These are phyloP conservation scores for Hydrocynus forskahlii DNA, from an alignment of 2,797 vertebrate species.

Conservation along the genomic window DNA sequence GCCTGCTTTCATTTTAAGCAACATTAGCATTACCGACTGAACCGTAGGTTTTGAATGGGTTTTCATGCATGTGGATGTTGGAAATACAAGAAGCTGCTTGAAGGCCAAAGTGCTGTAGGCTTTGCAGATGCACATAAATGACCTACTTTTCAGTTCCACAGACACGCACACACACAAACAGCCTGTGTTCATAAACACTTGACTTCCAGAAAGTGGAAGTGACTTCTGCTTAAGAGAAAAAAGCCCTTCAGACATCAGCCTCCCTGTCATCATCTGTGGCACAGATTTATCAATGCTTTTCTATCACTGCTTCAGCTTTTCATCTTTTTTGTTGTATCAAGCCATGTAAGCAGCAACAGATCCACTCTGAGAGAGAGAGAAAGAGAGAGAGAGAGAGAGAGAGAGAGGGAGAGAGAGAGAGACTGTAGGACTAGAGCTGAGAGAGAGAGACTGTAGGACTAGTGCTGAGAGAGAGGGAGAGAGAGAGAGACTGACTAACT, in stretches of 20 bases:
- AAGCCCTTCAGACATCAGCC: background rate
- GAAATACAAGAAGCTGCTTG: constrained; percentile 23
- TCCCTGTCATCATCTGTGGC: background rate
- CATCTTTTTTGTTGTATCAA: background rate
- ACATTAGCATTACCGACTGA: no score
- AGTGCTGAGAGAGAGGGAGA: no score
- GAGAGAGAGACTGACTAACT: no score
- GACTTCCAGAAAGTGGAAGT: constrained; percentile 4
- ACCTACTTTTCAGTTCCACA: constrained; percentile 2
- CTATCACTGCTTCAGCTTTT: background rate
- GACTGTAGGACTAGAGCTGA: background rate
- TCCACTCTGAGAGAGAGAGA: background rate
- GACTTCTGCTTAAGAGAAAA: background rate
- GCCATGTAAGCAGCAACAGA: background rate
- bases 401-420: background rate
- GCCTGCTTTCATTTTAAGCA: no score
- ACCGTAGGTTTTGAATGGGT: no score
- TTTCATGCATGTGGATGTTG: background rate
- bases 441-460: no score
- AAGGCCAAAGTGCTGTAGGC: background rate
- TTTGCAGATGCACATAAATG: constrained; percentile 3
- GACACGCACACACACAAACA: constrained; percentile 1
- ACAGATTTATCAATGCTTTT: background rate
- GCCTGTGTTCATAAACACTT: constrained; percentile 9
- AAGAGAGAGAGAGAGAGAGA: no score